Evolutionary conservation across 2,888 invertebrate species (phyloP), one percentile per base, ranked within the genome.

Genomic region (Brenthis hecate): DNA sequence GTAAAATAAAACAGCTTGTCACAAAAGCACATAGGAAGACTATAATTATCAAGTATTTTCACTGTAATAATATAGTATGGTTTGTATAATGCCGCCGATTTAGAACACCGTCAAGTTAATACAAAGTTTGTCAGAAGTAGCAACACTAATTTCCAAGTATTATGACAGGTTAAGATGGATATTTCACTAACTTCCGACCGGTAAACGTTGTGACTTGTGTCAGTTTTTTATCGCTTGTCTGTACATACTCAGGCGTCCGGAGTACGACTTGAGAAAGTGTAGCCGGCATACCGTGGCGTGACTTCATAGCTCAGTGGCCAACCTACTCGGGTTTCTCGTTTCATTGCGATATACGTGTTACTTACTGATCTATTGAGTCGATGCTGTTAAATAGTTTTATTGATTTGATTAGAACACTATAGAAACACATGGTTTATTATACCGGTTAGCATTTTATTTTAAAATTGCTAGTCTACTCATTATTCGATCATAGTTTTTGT

Each of bases 241-340:
- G 32, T 68, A 60, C 66, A 69, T 53, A 56, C 69, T 64, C 70
- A 28, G 16, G 67, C 72, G 73, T 74, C 63, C 70, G 69, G 65
- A 63, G 66, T 62, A 60, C 60, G 64, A 51, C 80, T 83, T 83
- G 88, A 83, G 91, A 91, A 91, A 91, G 91, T 89, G 87, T 82
- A 85, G 80, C 75, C 83, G 81, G 84, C 88, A 89, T 88, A 84
- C 86, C 85, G 84, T 81, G 77, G 85, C 89, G 87, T 87, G 87
- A 87, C 88, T 91, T 89, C 87, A 90, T 90, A 89, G 84, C 87
- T 88, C 87, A 89, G 82, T 89, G 86, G 83, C 81, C 82, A 82
- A 85, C 81, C 82, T 81, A 81, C 82, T 83, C 83, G 77, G 84
- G 86, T 90, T 89, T 91, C 87, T 85, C 84, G 83, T 72, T 71